phyloP scores from a whole-genome alignment of 2,888 invertebrate genomes.

The Portevinia maculata region DNA sequence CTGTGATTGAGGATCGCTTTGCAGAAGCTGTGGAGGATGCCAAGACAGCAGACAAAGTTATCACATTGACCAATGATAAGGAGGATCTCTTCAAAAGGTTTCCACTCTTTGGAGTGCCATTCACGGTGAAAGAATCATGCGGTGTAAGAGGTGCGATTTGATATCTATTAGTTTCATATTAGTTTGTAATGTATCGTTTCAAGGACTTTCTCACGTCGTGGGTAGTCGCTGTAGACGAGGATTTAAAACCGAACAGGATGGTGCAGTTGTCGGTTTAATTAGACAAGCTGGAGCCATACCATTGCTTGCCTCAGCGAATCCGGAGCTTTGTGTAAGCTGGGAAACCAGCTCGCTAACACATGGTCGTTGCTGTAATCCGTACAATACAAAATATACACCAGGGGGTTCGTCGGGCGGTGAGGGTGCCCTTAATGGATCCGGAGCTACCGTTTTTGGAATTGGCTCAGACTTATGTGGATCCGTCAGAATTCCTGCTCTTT shows the following conservation, averaged over 20 bases:
- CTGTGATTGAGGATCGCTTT: conserved; percentile 88
- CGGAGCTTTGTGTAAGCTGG: conserved; percentile 94
- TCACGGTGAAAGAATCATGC: conserved; percentile 92
- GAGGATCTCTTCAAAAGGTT: conserved; percentile 82
- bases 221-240: conserved; percentile 85
- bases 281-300: conserved; percentile 91
- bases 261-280: conserved; percentile 86
- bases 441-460: conserved; percentile 90
- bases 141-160: conserved; percentile 86
- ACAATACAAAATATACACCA: conserved; percentile 88
- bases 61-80: conserved; percentile 76
- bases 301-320: conserved; percentile 92
- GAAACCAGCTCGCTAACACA: conserved; percentile 91
- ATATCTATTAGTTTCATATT: neutral
- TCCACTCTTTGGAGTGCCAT: conserved; percentile 91
- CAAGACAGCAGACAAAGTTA: conserved; percentile 84
- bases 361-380: conserved; percentile 93
- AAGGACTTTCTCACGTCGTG: conserved; percentile 88
- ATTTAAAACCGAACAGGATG: conserved; percentile 86
- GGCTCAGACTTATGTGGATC: conserved; percentile 95
- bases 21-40: conserved; percentile 87
- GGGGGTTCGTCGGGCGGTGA: conserved; percentile 97
- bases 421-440: conserved; percentile 89
- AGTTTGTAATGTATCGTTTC: neutral
- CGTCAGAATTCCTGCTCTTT: conserved; percentile 92